Conservation (phyloP, 2,888 invertebrate species). For the Isoperla grammatica region DNA sequence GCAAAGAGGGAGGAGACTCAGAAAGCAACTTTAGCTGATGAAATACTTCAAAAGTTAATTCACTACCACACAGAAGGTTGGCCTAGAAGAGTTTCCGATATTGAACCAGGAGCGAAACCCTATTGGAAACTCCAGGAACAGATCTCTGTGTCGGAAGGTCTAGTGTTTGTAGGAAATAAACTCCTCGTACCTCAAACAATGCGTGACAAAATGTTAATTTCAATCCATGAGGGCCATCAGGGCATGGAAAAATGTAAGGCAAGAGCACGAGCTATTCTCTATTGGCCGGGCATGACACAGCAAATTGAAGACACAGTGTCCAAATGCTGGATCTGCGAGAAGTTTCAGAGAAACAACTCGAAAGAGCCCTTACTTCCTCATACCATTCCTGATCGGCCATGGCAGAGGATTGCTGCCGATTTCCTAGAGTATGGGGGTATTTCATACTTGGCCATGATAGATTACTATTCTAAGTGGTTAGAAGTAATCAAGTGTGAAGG, state of each 20-base stretch:
- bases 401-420: constrained; percentile 36
- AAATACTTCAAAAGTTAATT: neutral
- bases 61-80: constrained; percentile 7
- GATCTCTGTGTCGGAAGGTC: neutral
- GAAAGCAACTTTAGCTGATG: constrained; percentile 2
- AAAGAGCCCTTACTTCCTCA: constrained; percentile 34
- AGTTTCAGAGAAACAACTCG: constrained; percentile 22
- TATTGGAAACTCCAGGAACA: neutral
- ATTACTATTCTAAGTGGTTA: constrained; percentile 35
- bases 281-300: constrained; percentile 16
- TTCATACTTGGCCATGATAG: constrained; percentile 33
- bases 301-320: constrained; percentile 8
- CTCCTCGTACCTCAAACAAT: neutral
- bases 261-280: constrained; percentile 7
- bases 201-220: neutral
- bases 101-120: neutral
- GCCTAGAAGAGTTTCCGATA: neutral
- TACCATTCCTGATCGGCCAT: constrained; percentile 34
- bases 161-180: constrained; percentile 12
- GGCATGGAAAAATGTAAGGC: constrained; percentile 16
- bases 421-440: constrained; percentile 34
- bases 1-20: constrained; percentile 1
- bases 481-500: constrained; percentile 21
- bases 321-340: constrained; percentile 18
- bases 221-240: constrained; percentile 1